Base-by-base conservation (phyloP, 2,113 vertebrate genomes). In the Sturnus vulgaris region DNA sequence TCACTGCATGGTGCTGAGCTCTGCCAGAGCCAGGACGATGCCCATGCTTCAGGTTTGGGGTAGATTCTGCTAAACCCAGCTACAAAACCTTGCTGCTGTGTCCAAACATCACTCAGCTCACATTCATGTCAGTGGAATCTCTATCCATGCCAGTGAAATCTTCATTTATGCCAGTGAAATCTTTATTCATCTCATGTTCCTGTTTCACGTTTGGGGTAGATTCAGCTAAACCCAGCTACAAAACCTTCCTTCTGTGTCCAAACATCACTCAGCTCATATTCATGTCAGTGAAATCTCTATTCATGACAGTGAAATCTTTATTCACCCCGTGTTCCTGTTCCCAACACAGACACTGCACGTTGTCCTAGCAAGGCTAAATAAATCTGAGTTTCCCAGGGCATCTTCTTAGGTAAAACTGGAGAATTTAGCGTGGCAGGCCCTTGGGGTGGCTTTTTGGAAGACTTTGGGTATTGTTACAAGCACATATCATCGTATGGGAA, bases 341-440 rank as follows among this genome's bases (percentile, higher is more conserved):
- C 21, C 46, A 52, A 1, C 13, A 5, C 23, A 33, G 33, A 13
- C 53, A 12, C 42, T 30, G 23, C 5, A 5, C 0, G 0, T 50
- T 57, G 28, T 61, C 30, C 37, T 8, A 33, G 42, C 42, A 61
- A 59, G 71, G 50, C 12, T 50, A 25, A 61, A 27, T 14, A 59
- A 66, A 33, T 9, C 68, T 28, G 42, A 90, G 56, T 16, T 73
- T 39, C 42, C 15, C 55, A 42, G n/a, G 28, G 5, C 1, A 0
- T 75, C 15, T 83, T 71, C 31, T 18, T 17, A 39, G 61, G 47
- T 59, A 53, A 63, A 63, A 64, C n/a, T 35, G 56, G 52, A 78
- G 19, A 52, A 47, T 73, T 66, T 5, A 44, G 27, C 42, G 3
- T 7, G 59, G n/a, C 30, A 72, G 39, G 31, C 19, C 28, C 59